Conservation (phyloP, 2,113 vertebrate species). For the Haemorhous mexicanus region DNA sequence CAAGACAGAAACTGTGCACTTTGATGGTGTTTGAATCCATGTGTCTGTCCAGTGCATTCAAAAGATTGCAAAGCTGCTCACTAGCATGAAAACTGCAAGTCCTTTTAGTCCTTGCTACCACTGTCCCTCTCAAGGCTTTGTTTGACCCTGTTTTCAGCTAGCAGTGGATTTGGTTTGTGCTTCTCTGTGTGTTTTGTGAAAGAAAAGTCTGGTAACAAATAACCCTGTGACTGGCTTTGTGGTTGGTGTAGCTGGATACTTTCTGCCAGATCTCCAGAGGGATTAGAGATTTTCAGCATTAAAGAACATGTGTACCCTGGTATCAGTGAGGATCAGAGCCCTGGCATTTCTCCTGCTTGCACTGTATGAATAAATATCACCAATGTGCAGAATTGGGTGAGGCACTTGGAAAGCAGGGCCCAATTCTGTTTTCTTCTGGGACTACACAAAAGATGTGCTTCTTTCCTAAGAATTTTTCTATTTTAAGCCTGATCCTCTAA, state of each 20-base stretch:
- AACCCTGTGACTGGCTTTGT: neutral
- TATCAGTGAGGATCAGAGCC: neutral
- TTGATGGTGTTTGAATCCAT: neutral
- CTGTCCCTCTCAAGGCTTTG: neutral
- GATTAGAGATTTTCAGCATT: neutral
- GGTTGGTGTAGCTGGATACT: neutral
- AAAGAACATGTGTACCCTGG: neutral
- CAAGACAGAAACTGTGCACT: neutral
- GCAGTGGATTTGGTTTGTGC: neutral
- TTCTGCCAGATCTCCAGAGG: neutral
- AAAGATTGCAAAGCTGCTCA: neutral
- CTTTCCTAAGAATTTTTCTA: neutral
- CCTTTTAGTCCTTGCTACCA: neutral
- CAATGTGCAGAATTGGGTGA: neutral
- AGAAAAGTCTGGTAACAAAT: neutral
- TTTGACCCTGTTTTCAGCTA: neutral
- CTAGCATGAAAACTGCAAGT: neutral
- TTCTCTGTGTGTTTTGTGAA: neutral
- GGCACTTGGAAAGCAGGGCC: neutral
- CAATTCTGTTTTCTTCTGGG: neutral
- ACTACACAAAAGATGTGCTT: neutral
- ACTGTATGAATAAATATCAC: neutral
- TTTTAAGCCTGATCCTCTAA: neutral
- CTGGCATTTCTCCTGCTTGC: slow-evolving; percentile 12
- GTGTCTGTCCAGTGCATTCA: neutral